Conservation (phyloP, 1,140 invertebrate genomes). For the Trinorchestia longiramus region DNA sequence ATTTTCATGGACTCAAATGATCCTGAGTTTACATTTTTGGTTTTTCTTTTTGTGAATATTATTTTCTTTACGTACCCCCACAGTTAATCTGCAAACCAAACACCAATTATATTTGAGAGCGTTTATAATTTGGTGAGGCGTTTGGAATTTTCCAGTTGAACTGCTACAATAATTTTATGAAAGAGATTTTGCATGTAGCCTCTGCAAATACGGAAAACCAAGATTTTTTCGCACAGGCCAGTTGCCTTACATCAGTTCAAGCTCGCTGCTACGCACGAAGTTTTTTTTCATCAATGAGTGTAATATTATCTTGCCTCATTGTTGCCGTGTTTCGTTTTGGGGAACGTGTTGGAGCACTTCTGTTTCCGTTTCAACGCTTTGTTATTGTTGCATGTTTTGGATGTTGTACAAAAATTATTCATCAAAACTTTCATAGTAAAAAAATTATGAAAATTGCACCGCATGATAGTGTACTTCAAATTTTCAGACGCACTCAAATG, state of each 20-base stretch:
- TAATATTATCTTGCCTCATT: background rate
- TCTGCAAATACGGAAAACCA: background rate
- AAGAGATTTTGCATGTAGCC: background rate
- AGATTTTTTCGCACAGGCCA: background rate
- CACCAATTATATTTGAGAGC: background rate
- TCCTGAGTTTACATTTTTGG: background rate
- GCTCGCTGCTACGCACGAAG: background rate
- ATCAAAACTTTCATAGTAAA: background rate
- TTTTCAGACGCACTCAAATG: background rate
- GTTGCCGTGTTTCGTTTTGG: background rate
- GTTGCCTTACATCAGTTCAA: background rate
- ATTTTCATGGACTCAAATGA: background rate
- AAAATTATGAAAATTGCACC: background rate
- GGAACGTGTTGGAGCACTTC: background rate
- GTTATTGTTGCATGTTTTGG: background rate
- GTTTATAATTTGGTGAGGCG: background rate
- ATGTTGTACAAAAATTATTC: background rate
- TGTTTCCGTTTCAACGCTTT: background rate
- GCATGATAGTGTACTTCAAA: too few species aligned
- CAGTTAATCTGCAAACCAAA: background rate
- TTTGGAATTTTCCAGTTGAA: background rate
- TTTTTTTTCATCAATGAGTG: background rate
- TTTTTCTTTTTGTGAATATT: background rate
- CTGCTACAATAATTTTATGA: background rate
- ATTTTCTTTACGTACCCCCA: background rate